Conservation (phyloP, 2,797 vertebrate genomes). For the Melanotaenia maccullochi region DNA sequence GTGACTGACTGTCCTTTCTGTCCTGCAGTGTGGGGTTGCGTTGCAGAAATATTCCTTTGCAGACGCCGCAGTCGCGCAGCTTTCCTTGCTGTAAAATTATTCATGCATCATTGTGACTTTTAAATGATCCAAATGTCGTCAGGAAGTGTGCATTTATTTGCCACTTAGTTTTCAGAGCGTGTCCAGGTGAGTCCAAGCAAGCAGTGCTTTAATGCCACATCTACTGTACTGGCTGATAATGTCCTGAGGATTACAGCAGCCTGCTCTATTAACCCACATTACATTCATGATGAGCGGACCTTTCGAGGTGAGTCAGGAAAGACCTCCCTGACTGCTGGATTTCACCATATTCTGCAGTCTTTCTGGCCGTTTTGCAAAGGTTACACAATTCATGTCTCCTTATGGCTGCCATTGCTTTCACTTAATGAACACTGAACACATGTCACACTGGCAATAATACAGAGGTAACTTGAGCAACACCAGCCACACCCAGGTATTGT, state of each 20-base stretch:
- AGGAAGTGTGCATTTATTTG: slow-evolving; percentile 21
- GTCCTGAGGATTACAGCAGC: slow-evolving; percentile 68
- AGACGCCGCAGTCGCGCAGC: slow-evolving; percentile 46
- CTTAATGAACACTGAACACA: slow-evolving; percentile 19
- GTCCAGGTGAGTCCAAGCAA: slow-evolving; percentile 56
- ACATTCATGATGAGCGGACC: slow-evolving; percentile 38
- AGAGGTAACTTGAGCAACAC: slow-evolving; percentile 40
- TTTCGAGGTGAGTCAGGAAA: slow-evolving; percentile 35
- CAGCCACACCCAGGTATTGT: slow-evolving; percentile 74
- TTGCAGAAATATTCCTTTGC: slow-evolving; percentile 33
- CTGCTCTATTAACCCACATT: slow-evolving; percentile 77
- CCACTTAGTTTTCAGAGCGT: slow-evolving; percentile 29
- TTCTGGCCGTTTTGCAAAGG: slow-evolving; percentile 7
- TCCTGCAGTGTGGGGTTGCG: slow-evolving; percentile 41
- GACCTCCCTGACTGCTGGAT: slow-evolving; percentile 10
- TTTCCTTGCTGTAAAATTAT: slow-evolving; percentile 10
- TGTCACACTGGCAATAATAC: slow-evolving; percentile 32
- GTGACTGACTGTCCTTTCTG: slow-evolving; percentile 37
- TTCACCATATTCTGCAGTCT: slow-evolving; percentile 23
- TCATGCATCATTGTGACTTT: slow-evolving; percentile 32
- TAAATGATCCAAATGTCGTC: slow-evolving; percentile 8
- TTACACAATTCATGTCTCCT: slow-evolving; percentile 31
- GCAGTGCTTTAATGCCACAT: slow-evolving; percentile 55
- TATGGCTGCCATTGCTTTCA: slow-evolving; percentile 30
- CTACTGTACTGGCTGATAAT: slow-evolving; percentile 43